Evolutionary conservation across 2,888 invertebrate genomes (phyloP), one percentile per base, ranked within the genome.

Genomic region (Pyrrhia umbra): DNA sequence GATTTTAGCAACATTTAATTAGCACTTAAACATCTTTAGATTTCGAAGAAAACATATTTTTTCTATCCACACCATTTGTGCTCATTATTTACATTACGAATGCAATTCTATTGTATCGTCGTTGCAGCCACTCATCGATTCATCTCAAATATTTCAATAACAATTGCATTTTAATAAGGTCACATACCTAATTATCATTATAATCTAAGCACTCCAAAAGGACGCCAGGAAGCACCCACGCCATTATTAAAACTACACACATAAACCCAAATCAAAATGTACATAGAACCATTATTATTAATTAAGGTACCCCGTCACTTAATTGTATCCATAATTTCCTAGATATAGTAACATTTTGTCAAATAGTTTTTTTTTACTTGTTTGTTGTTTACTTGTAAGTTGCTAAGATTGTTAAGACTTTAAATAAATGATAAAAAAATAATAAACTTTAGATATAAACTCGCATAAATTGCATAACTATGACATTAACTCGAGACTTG

Each of bases 241-340:
- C 56, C 65, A 70, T 60, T 45, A 40, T 51, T 59, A 51, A 73
- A 67, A 70, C 42, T 57, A 70, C 52, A 72, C 70, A 75, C 60
- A 70, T 64, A 60, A 54, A 56, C 52, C 50, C 40, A 58, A 51
- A 67, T 74, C 42, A 54, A 52, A 49, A 40, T 74, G 77, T 74
- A 76, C 34, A 74, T 74, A 75, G 18, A 30, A 67, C 46, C 68
- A 67, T 56, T 62, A 62, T 54, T 66, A 23, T 51, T 68, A 68
- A 55, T 34, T 43, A 68, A 54, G 13, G 16, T 25, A 13, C 13
- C 30, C 13, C 2, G 4, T 4, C 13, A 30, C 6, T 27, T 27
- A 27, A 27, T 9, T n/a, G n/a, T n/a, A 23, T 4, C 2, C 23
- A 27, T 25, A 9, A 27, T 1, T 9, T 9, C 27, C 8, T 27